A percentile compares a stretch with the other conserved stretches of the same genome.
Evolutionary conservation across 1,140 invertebrate species (phyloP).

Genomic region (Apis cerana): DNA sequence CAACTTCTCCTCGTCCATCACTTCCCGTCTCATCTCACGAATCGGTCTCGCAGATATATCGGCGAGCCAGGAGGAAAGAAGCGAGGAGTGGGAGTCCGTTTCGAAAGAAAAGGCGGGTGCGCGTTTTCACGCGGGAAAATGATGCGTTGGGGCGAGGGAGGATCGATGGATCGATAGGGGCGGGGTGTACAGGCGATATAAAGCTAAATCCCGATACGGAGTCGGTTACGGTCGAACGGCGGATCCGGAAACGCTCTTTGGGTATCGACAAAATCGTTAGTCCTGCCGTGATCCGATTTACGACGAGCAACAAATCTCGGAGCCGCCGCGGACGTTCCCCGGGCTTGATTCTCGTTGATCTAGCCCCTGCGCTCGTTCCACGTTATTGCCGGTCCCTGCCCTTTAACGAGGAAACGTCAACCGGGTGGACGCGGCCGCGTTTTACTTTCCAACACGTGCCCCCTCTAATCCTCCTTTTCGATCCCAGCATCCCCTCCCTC

Average conservation of each 20-base stretch:
- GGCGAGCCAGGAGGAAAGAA: neutral
- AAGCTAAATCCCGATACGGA: slow-evolving; percentile 61
- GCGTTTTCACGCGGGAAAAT: slow-evolving; percentile 17
- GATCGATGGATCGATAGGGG: neutral
- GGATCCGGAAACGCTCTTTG: slow-evolving; percentile 64
- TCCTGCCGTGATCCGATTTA: slow-evolving; percentile 64
- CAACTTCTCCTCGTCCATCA: too few species aligned
- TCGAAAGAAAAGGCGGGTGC: neutral
- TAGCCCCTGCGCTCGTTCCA: slow-evolving; percentile 28
- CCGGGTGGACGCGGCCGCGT: neutral
- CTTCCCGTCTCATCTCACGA: too few species aligned
- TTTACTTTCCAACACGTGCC: neutral
- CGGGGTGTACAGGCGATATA: slow-evolving; percentile 5
- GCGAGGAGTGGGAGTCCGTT: neutral
- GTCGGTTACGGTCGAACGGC: slow-evolving; percentile 57
- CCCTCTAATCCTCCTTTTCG: slow-evolving; percentile 1
- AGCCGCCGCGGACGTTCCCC: slow-evolving; percentile 37
- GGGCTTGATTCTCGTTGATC: slow-evolving; percentile 40
- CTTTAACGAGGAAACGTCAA: slow-evolving; percentile 36
- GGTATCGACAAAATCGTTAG: slow-evolving; percentile 66
- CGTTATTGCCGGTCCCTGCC: slow-evolving; percentile 14
- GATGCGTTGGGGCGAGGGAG: neutral
- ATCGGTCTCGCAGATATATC: neutral
- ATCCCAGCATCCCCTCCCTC: neutral
- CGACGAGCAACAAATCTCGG: slow-evolving; percentile 62